phyloP scores from a whole-genome alignment of 1,140 invertebrate genomes.

The Oryctes rhinoceros region DNA sequence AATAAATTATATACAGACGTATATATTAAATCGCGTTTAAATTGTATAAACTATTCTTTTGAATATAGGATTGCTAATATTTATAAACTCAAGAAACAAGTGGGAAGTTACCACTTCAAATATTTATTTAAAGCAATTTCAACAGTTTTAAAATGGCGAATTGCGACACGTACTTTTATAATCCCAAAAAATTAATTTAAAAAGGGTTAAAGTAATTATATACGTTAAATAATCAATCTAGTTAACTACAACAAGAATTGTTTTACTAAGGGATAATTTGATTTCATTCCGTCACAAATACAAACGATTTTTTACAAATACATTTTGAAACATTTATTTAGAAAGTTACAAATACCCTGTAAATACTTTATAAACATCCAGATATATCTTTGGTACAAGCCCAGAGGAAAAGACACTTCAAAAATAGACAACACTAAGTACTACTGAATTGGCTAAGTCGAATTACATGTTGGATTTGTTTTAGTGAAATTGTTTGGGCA shows the following conservation, averaged over 20 bases:
- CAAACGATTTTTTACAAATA: neutral
- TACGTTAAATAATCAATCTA: no score
- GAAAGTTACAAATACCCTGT: neutral
- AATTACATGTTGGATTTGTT: conserved; percentile 25
- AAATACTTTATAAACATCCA: neutral
- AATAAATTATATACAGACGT: neutral
- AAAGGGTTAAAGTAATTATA: no score
- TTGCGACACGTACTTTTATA: no score
- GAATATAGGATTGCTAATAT: no score
- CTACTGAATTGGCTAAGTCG: neutral
- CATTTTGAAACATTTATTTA: neutral
- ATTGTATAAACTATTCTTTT: no score
- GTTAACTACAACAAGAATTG: no score
- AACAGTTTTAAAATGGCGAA: no score
- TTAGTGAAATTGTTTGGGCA: conserved; percentile 34
- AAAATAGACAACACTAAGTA: conserved; percentile 6
- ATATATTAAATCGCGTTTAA: neutral
- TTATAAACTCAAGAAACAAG: no score
- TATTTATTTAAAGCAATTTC: no score
- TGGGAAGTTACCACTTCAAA: no score
- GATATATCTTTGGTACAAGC: neutral
- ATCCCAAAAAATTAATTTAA: no score
- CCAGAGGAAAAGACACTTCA: neutral
- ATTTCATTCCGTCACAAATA: neutral
- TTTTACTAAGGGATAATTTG: no score